Evolutionary conservation across 2,113 vertebrate genomes (phyloP).

Genomic region (Benitochromis conjunctus): DNA sequence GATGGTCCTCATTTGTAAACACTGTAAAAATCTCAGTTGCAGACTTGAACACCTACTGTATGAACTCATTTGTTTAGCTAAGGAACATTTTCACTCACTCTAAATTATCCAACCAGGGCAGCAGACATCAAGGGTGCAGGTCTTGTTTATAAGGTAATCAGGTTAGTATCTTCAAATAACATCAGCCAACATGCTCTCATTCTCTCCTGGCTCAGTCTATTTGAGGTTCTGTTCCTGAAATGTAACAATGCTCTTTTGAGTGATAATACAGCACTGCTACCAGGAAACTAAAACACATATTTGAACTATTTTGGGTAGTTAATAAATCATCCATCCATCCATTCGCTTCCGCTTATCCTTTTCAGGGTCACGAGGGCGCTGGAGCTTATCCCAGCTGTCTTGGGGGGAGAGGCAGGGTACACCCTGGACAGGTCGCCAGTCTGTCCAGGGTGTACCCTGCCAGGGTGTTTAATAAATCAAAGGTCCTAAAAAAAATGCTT

Average conservation of each 20-base stretch:
- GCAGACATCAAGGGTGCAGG: background rate
- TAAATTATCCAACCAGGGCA: background rate
- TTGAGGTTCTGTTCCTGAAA: background rate
- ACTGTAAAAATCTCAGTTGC: background rate
- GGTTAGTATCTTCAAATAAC: slow-evolving; percentile 18
- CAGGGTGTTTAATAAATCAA: background rate
- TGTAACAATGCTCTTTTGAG: background rate
- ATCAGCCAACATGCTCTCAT: background rate
- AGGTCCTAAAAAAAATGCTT: background rate
- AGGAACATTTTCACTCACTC: background rate
- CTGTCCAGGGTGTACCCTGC: too few species aligned
- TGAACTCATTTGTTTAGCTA: background rate
- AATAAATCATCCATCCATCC: too few species aligned
- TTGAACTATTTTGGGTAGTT: background rate
- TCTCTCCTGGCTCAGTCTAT: background rate
- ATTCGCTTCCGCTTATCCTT: too few species aligned
- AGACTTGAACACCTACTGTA: background rate
- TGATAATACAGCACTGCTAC: background rate
- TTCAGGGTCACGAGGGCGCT: too few species aligned
- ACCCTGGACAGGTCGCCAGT: too few species aligned
- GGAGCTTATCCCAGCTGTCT: too few species aligned
- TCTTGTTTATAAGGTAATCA: slow-evolving; percentile 1
- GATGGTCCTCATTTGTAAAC: background rate
- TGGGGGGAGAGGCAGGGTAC: too few species aligned
- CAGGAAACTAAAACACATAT: background rate